These are phyloP conservation scores for Pocillopora damicornis DNA, from an alignment of 64 coral and sea anemone genomes.

Conservation along the genomic window DNA sequence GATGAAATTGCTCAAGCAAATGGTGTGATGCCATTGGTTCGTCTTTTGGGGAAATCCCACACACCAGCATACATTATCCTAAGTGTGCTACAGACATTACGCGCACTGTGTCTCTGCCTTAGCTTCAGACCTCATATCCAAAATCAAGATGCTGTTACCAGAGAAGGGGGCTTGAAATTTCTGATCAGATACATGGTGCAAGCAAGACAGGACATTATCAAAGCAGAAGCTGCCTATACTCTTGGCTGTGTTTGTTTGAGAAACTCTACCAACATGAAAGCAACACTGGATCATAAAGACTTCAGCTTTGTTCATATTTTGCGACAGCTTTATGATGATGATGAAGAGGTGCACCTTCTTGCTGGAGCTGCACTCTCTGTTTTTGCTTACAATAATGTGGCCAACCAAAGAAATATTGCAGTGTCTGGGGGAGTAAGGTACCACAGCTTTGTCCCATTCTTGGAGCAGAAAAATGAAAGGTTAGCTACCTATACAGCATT, in stretches of 20 bases:
- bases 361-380: constrained; percentile 72
- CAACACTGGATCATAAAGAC: constrained; percentile 69
- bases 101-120: constrained; percentile 76
- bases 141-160: constrained; percentile 67
- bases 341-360: constrained; percentile 72
- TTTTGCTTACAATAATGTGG: constrained; percentile 90
- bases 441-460: constrained; percentile 67
- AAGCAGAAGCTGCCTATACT: constrained; percentile 91
- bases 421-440: constrained; percentile 79
- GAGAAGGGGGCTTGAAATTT: constrained; percentile 74
- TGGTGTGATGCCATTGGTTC: constrained; percentile 85
- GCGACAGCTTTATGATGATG: constrained; percentile 66
- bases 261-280: constrained; percentile 82
- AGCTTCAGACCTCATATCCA: constrained; percentile 81
- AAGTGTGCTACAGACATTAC: constrained; percentile 80
- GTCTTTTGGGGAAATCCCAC: constrained; percentile 66
- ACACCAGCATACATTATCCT: constrained; percentile 81
- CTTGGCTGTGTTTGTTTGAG: constrained; percentile 81
- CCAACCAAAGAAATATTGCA: constrained; percentile 87
- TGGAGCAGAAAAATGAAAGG: constrained; percentile 74
- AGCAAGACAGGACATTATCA: constrained; percentile 76
- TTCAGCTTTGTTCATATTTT: constrained; percentile 84
- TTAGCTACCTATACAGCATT: constrained; percentile 85
- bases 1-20: constrained; percentile 82
- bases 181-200: constrained; percentile 85